A percentile compares a stretch with the other conserved stretches of the same genome.
phyloP scores from a whole-genome alignment of 2,113 vertebrate genomes.

The Neopipo cinnamomea region DNA sequence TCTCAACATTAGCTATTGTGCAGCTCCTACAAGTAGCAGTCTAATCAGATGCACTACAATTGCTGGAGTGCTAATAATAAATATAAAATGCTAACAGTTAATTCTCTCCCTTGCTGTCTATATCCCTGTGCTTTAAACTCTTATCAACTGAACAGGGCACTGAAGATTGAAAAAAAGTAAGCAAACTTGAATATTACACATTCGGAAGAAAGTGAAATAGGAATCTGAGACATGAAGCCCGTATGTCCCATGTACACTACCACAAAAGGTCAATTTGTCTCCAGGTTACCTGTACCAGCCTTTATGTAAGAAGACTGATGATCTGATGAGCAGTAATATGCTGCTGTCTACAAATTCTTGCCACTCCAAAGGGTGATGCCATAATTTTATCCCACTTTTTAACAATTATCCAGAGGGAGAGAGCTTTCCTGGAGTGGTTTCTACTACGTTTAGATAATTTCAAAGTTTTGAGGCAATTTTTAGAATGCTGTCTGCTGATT shows the following conservation, averaged over 20 bases:
- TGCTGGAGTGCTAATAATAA: neutral
- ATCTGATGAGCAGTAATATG: neutral
- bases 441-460: neutral
- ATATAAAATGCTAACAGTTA: neutral
- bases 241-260: neutral
- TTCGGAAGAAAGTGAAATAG: neutral
- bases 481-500: neutral
- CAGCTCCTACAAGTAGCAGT: neutral
- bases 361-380: neutral
- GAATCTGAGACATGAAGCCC: neutral
- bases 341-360: neutral
- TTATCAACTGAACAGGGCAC: neutral
- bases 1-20: neutral
- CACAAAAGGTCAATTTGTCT: constrained; percentile 55
- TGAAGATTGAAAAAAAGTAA: neutral
- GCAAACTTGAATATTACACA: neutral
- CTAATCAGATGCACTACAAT: neutral
- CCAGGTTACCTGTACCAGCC: neutral
- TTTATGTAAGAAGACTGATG: neutral
- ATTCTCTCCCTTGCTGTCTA: neutral
- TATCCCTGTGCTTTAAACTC: neutral
- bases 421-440: constrained; percentile 1
- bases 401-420: neutral
- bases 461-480: neutral
- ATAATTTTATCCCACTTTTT: neutral